Evolutionary conservation across 1,140 invertebrate species (phyloP), one percentile per base, ranked within the genome.

Genomic region (Phymastichus coffea): DNA sequence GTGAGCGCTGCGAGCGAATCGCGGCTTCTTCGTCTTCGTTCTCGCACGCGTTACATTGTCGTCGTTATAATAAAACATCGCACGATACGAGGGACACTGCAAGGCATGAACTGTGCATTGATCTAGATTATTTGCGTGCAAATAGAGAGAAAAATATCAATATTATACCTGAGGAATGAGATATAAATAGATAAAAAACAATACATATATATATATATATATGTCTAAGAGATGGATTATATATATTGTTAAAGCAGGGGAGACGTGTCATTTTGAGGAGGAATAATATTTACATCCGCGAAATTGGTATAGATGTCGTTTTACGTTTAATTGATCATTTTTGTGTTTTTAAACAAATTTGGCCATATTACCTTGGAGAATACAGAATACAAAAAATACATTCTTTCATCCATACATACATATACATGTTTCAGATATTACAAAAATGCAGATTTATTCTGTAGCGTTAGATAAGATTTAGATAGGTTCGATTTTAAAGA

Each of bases 241-340:
- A 71, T 70, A 74, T 62, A 75, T 74, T 75, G 70, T 77, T 76
- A 66, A 71, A 58, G 68, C 22, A 51, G 9, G 2, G 30, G 20
- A 41, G 4, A 41, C 4, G 40, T 19, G 40, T 7, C 4, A 41
- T 14, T 7, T 19, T 7, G 40, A 19, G 19, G 40, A 7, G 4
- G 12, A 41, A 3, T 37, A 37, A 74, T 19, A 49, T 70, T 78
- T 75, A 66, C 75, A 73, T 78, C 74, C 74, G 73, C 65, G 61
- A 65, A 67, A 55, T 44, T 56, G 62, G n/a, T 58, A 59, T 38
- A 54, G 48, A 56, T 54, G 20, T 43, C 19, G 41, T 63, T 69
- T 72, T 69, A 70, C 58, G 68, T 75, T 76, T 70, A 67, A n/a
- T 69, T 40, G 62, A 66, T 70, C 64, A 69, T 70, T 74, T 75